A percentile compares a stretch with the other conserved stretches of the same genome.
Evolutionary conservation across 2,797 vertebrate species (phyloP).

Genomic region (Furcifer pardalis): DNA sequence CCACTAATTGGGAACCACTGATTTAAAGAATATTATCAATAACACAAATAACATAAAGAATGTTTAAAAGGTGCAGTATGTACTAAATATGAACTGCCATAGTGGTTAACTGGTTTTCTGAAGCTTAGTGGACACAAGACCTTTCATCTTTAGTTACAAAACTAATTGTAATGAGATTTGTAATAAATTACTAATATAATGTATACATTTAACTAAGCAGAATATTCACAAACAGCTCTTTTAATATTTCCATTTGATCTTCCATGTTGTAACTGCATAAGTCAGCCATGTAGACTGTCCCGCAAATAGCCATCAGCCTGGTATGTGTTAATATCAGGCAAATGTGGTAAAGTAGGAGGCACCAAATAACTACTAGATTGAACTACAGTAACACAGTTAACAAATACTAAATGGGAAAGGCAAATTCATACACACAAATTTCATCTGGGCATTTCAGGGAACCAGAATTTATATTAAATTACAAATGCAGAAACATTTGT

Average conservation of each 20-base stretch:
- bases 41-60: slow-evolving; percentile 22
- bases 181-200: slow-evolving; percentile 38
- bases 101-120: slow-evolving; percentile 28
- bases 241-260: slow-evolving; percentile 76
- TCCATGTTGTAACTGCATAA: slow-evolving; percentile 83
- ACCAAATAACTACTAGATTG: slow-evolving; percentile 59
- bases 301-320: slow-evolving; percentile 89
- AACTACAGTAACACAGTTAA: slow-evolving; percentile 45
- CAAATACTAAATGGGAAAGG: slow-evolving; percentile 2
- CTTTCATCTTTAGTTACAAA: slow-evolving; percentile 37
- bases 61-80: slow-evolving; percentile 47
- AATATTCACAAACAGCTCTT: slow-evolving; percentile 76
- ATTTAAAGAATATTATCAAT: background rate
- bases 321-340: slow-evolving; percentile 88
- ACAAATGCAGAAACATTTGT: background rate
- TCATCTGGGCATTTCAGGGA: background rate
- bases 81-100: slow-evolving; percentile 30
- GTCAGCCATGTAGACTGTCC: slow-evolving; percentile 87
- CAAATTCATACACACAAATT: slow-evolving; percentile 6
- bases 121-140: slow-evolving; percentile 32
- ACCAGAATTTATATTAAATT: slow-evolving; percentile 7
- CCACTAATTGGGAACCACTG: too few species aligned
- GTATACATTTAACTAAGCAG: slow-evolving; percentile 60
- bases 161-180: slow-evolving; percentile 55
- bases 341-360: slow-evolving; percentile 86